Evolutionary conservation across 2,113 vertebrate genomes (phyloP).

Genomic region (Ramphastos sulfuratus): DNA sequence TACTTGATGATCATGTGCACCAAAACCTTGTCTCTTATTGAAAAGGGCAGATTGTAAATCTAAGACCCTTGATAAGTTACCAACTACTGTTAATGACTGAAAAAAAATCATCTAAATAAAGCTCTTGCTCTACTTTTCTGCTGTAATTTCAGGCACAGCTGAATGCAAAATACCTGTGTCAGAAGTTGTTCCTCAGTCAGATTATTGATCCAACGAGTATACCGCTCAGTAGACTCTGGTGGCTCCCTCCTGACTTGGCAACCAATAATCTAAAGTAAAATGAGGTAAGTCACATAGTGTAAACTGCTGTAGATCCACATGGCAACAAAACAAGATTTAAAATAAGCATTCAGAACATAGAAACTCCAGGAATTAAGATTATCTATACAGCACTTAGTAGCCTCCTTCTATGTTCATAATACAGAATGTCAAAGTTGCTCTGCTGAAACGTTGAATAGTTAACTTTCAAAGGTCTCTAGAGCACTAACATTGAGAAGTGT

Average conservation of each 20-base stretch:
- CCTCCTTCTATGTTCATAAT: not conserved
- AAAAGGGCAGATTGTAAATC: not conserved
- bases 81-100: not conserved
- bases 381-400: not conserved
- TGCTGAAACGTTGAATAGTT: not conserved
- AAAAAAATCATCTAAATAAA: not conserved
- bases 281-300: not conserved
- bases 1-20: not conserved
- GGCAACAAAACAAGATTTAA: not conserved
- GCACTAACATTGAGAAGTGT: not conserved
- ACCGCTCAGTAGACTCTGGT: conserved; percentile 87
- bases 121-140: not conserved
- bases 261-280: conserved; percentile 85
- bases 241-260: conserved; percentile 87
- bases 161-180: conserved; percentile 83
- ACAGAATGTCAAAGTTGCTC: not conserved
- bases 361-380: not conserved
- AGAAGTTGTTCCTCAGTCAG: conserved; percentile 84
- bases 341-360: not conserved
- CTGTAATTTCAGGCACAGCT: not conserved
- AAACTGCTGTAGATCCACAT: not conserved
- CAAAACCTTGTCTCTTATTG: not conserved
- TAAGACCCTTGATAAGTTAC: not conserved
- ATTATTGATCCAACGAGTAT: conserved; percentile 94
- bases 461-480: not conserved